Base-by-base conservation (phyloP, 2,113 vertebrate genomes). In the Ctenomys sociabilis region DNA sequence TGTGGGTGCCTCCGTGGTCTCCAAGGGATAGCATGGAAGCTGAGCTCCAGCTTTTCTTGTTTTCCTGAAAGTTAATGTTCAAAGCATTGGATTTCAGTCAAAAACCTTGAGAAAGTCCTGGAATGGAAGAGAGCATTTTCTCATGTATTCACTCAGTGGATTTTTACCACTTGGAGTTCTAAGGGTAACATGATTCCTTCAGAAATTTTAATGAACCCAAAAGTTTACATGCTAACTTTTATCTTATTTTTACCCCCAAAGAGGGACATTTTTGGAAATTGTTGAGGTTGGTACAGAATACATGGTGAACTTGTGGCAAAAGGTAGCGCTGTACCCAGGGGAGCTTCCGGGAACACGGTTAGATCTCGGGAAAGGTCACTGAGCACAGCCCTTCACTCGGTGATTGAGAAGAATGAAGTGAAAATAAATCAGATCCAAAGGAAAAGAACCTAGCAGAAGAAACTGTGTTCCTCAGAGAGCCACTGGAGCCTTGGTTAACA, bases 201-300 rank as follows among this genome's bases (percentile, higher is more conserved):
- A n/a, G 66, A 72, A 90, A 94, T 87, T 84, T 91, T 37, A 82
- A 10, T 84, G 30, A 77, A 78, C 59, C 43, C 85, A 84, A n/a
- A 7, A 17, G 28, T 86, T 95, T 83, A 54, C 66, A 80, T 78
- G 2, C 40, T 54, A 37, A 61, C n/a, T n/a, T 35, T 75, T 78
- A 30, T 81, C 49, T 49, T 68, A 7, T 30, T 37, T 37, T 66
- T 28, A n/a, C n/a, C 32, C 45, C 28, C 54, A 12, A 70, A 40
- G 49, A 80, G 54, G 63, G 49, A 35, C 28, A 83, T 45, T 95
- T 93, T 43, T 13, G 80, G 57, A 68, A 24, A 45, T 85, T 19
- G 37, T 83, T 91, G 70, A 52, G 1, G 3, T 73, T 95, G 35
- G 43, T 89, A 88, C 26, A 52, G 95, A 91, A 52, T 94, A 45